A percentile compares a stretch with the other conserved stretches of the same genome.
These are phyloP conservation scores for Armadillidium nasatum DNA, from an alignment of 1,140 invertebrate species.

Conservation along the genomic window DNA sequence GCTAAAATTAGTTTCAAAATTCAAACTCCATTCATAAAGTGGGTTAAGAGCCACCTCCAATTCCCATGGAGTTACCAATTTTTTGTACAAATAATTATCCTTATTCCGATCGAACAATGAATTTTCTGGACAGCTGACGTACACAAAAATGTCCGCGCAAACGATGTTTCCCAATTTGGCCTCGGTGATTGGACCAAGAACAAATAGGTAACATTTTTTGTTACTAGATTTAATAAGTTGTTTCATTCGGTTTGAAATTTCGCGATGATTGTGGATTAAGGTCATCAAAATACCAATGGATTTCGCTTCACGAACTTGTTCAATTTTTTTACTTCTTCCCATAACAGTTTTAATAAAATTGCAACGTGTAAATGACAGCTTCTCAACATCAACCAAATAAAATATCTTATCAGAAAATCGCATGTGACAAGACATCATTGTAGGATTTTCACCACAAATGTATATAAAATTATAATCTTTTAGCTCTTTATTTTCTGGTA, in stretches of 20 bases:
- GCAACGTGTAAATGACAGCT: conserved; percentile 44
- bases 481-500: conserved; percentile 45
- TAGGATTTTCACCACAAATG: conserved; percentile 52
- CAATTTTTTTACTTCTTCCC: conserved; percentile 72
- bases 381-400: conserved; percentile 50
- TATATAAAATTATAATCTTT: conserved; percentile 56
- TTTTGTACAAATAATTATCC: conserved; percentile 76
- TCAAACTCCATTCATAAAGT: conserved; percentile 56
- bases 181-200: conserved; percentile 85
- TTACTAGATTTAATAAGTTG: conserved; percentile 64
- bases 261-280: conserved; percentile 71
- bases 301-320: conserved; percentile 81
- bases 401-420: conserved; percentile 51
- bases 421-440: conserved; percentile 55
- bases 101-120: conserved; percentile 62
- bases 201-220: conserved; percentile 84
- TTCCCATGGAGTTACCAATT: conserved; percentile 83
- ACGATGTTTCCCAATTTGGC: conserved; percentile 89
- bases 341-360: conserved; percentile 56
- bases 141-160: conserved; percentile 85
- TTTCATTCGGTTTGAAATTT: conserved; percentile 71
- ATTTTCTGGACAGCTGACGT: conserved; percentile 85
- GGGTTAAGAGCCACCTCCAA: conserved; percentile 77
- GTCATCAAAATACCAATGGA: conserved; percentile 82
- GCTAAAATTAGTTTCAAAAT: conserved; percentile 71